Evolutionary conservation across 2,888 invertebrate genomes (phyloP), one percentile per base, ranked within the genome.

Genomic region (Brassicogethes aeneus): DNA sequence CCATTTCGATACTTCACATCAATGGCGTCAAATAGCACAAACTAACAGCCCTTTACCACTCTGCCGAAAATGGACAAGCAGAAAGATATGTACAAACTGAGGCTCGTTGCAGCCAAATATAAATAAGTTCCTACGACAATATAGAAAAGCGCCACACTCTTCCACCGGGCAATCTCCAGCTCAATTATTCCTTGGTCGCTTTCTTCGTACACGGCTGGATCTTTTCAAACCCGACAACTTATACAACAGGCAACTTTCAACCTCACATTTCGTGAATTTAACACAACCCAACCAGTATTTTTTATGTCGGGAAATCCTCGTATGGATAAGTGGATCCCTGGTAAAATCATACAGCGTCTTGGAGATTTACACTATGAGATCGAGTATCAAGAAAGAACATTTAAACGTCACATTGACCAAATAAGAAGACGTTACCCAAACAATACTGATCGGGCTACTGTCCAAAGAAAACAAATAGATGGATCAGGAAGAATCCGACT

Each of bases 141-240:
- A 37, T 23, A 17, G 49, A n/a, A 49, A 45, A 39, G 39, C 41
- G 3, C 45, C 45, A 15, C 46, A 47, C 35, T 16, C 43, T 5
- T 43, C 43, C 1, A 48, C 48, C 5, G 42, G 39, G n/a, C 33
- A 29, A 17, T n/a, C n/a, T n/a, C 48, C 50, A n/a, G 46, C 50
- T 8, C 35, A 30, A 39, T 37, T 48, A 2, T 44, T 46, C 30
- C 15, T 48, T 7, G 39, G 40, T 13, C 42, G 42, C 3, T 12
- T 23, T 15, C 5, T 46, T 17, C 36, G 48, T 10, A 42, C 46
- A n/a, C 47, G 42, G 12, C 36, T 47, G n/a, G 37, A 43, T 37
- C 29, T 34, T 2, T 2, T 17, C 33, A 35, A 34, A 35, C 39
- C 39, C 12, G 39, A 38, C n/a, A n/a, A n/a, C n/a, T n/a, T n/a